Conservation (phyloP, 2,113 vertebrate genomes). For the Leptosomus discolor region DNA sequence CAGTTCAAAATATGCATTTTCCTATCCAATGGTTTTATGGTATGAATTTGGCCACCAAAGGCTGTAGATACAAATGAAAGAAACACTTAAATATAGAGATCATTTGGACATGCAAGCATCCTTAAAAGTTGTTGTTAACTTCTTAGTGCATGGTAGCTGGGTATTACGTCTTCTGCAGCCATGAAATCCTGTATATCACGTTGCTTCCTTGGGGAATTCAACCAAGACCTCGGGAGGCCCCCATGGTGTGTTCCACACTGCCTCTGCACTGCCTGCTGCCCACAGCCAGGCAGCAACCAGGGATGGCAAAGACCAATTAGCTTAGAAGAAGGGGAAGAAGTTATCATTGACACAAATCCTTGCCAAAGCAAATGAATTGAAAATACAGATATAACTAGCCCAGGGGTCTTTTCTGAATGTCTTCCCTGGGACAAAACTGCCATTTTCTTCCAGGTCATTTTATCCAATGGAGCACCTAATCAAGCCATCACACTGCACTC, state of each 20-base stretch:
- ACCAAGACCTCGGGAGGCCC: neutral
- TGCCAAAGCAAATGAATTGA: neutral
- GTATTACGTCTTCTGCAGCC: neutral
- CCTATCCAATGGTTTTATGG: neutral
- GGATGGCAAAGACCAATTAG: neutral
- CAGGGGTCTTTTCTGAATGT: neutral
- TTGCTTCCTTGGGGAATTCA: neutral
- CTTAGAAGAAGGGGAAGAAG: neutral
- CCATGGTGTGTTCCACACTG: fast-evolving
- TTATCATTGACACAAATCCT: neutral
- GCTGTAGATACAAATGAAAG: neutral
- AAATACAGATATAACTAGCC: neutral
- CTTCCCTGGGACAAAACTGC: neutral
- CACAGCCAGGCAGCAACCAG: fast-evolving
- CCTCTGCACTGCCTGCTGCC: neutral
- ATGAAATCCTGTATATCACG: fast-evolving
- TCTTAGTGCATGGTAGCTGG: fast-evolving
- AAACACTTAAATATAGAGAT: neutral
- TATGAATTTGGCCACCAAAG: neutral
- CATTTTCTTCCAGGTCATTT: neutral
- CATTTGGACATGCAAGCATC: neutral
- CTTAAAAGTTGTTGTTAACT: neutral
- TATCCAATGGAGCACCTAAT: neutral
- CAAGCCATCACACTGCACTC: neutral
- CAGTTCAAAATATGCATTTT: neutral